A percentile compares a stretch with the other conserved stretches of the same genome.
Conservation (phyloP, 2,888 invertebrate genomes). For the Biston stratarius region DNA sequence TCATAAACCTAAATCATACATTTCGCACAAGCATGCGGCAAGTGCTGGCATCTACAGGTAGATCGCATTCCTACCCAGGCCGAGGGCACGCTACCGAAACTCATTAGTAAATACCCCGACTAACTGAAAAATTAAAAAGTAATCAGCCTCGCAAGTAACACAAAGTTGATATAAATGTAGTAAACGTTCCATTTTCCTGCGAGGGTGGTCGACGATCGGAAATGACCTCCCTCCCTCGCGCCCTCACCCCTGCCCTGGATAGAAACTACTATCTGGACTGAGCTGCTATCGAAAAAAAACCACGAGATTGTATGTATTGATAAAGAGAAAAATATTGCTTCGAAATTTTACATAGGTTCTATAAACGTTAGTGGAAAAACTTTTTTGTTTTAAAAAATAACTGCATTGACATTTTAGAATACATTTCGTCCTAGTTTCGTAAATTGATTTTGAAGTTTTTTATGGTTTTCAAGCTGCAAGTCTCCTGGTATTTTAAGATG, state of each 20-base stretch:
- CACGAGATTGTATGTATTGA: slow-evolving; percentile 5
- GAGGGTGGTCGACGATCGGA: slow-evolving; percentile 39
- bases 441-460: neutral
- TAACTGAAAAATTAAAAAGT: slow-evolving; percentile 25
- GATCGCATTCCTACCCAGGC: slow-evolving; percentile 14
- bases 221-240: slow-evolving; percentile 42
- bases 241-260: slow-evolving; percentile 43
- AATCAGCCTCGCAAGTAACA: slow-evolving; percentile 20
- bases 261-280: slow-evolving; percentile 36
- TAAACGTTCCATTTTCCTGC: slow-evolving; percentile 41
- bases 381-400: no score
- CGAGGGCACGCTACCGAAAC: slow-evolving; percentile 6
- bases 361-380: no score
- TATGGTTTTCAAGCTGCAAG: neutral
- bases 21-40: neutral
- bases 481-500: no score
- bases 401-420: no score
- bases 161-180: slow-evolving; percentile 20
- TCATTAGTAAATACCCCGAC: slow-evolving; percentile 19
- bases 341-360: no score
- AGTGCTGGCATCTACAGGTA: slow-evolving; percentile 4
- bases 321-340: neutral
- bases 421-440: no score
- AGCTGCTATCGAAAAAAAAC: slow-evolving; percentile 17
- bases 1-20: no score